A percentile compares a stretch with the other conserved stretches of the same genome.
Conservation (phyloP, 1,140 invertebrate genomes). For the Drosophila pruinosa region DNA sequence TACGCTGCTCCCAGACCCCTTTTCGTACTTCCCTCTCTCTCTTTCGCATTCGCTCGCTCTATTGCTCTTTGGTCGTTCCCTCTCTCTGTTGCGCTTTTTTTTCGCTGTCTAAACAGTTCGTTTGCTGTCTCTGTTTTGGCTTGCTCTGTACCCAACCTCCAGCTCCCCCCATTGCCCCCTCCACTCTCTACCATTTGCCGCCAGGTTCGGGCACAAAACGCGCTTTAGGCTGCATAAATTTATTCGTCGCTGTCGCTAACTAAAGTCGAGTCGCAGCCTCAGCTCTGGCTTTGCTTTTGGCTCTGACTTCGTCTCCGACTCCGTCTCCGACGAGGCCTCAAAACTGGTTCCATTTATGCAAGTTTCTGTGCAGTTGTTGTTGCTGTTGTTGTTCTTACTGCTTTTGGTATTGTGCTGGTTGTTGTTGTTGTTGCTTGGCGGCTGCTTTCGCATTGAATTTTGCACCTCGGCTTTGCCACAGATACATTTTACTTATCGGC, state of each 20-base stretch:
- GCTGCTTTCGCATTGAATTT: conserved; percentile 75
- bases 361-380: conserved; percentile 56
- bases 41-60: background rate
- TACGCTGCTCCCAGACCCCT: background rate
- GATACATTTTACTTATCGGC: conserved; percentile 81
- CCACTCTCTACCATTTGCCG: background rate
- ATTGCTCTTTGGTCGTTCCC: background rate
- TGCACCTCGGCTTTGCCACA: conserved; percentile 71
- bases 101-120: conserved; percentile 16
- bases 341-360: conserved; percentile 81
- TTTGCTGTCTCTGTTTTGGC: conserved; percentile 7
- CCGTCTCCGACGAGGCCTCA: conserved; percentile 43
- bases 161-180: background rate
- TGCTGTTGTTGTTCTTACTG: conserved; percentile 37
- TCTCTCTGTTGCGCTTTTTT: no score
- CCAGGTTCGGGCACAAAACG: conserved; percentile 30
- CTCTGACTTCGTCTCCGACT: background rate
- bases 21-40: background rate
- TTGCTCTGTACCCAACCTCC: background rate
- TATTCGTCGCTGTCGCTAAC: conserved; percentile 73
- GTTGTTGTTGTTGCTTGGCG: conserved; percentile 17
- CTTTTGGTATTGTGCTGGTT: conserved; percentile 45
- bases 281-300: background rate
- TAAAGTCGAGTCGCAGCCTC: background rate
- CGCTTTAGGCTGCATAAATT: conserved; percentile 69